phyloP scores from a whole-genome alignment of 53 echinoderm and acorn worm genomes.

The Arbacia lixula region DNA sequence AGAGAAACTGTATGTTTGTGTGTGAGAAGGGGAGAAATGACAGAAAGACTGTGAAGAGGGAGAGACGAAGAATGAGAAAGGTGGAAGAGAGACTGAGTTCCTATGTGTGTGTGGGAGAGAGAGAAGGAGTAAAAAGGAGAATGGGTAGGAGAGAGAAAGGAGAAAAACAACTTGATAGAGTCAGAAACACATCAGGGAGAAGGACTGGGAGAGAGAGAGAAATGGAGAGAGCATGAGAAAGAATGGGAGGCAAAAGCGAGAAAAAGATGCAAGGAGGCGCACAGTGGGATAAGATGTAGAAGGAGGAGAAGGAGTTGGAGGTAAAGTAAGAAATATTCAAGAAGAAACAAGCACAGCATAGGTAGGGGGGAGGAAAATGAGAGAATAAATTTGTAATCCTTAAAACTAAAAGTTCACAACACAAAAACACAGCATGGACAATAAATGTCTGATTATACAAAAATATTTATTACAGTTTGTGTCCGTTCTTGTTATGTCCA shows the following conservation, averaged over 20 bases:
- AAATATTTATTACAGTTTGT: slow-evolving; percentile 46
- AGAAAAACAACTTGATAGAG: background rate
- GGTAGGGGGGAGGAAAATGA: too few species aligned
- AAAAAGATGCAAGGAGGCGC: background rate
- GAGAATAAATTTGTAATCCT: background rate
- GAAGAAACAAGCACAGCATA: background rate
- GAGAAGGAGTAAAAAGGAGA: background rate
- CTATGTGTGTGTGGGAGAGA: too few species aligned
- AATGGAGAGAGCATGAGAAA: background rate
- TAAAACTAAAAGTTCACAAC: background rate
- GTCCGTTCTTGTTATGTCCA: slow-evolving; percentile 29
- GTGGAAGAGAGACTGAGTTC: too few species aligned
- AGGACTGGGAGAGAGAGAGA: background rate
- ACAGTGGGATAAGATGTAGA: background rate
- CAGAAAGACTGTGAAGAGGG: too few species aligned
- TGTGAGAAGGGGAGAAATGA: too few species aligned
- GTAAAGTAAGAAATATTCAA: background rate
- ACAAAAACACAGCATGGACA: background rate
- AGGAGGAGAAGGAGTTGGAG: background rate
- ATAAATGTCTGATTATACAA: slow-evolving; percentile 27
- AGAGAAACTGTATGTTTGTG: too few species aligned
- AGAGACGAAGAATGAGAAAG: too few species aligned
- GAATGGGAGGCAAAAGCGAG: background rate
- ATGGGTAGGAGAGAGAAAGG: background rate
- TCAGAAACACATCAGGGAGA: too few species aligned